Evolutionary conservation across 2,113 vertebrate species (phyloP).

Genomic region (Phyllostomus hastatus): DNA sequence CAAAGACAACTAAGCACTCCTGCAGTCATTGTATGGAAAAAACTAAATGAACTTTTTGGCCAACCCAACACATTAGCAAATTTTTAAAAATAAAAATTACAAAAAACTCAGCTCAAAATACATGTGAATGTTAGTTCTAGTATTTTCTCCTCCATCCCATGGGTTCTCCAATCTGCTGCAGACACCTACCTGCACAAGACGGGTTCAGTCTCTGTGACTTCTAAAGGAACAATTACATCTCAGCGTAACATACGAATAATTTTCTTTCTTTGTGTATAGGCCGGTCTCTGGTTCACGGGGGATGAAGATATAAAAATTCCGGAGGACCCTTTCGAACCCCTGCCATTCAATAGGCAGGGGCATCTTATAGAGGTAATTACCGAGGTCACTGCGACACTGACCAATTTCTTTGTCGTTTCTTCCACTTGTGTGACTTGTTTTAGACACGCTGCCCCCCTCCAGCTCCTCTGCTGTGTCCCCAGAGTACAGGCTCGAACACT

Average conservation of each 20-base stretch:
- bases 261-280: conserved; percentile 75
- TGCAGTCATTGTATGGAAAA: too few relatives aligned
- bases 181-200: background rate
- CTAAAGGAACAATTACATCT: background rate
- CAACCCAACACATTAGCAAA: background rate
- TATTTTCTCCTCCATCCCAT: background rate
- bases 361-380: conserved; percentile 86
- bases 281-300: conserved; percentile 89
- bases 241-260: background rate
- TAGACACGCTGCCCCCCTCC: background rate
- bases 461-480: background rate
- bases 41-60: too few relatives aligned
- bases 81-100: background rate
- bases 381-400: background rate
- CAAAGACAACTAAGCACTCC: too few relatives aligned
- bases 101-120: background rate
- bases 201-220: background rate
- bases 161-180: background rate
- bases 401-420: background rate
- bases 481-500: background rate
- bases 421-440: background rate
- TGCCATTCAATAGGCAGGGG: conserved; percentile 81
- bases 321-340: conserved; percentile 79
- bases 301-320: conserved; percentile 75
- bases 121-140: background rate